Evolutionary conservation across 2,113 vertebrate genomes (phyloP).

Genomic region (Theristicus caerulescens): DNA sequence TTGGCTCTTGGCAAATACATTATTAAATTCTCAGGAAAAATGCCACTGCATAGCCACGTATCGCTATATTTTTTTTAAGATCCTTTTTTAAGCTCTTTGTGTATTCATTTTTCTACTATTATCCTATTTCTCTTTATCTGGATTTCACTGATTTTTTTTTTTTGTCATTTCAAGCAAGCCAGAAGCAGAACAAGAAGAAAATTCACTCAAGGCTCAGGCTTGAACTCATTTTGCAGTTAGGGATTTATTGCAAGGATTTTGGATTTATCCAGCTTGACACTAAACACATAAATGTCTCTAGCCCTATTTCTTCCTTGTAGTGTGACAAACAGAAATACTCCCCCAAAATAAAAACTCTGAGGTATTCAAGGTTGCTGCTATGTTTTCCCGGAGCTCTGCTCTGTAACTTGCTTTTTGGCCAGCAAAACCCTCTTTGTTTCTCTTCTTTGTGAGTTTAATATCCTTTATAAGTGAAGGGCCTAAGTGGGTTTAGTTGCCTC

Average conservation of each 20-base stretch:
- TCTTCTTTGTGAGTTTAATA: not conserved
- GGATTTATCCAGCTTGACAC: constrained; percentile 14
- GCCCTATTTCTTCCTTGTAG: not conserved
- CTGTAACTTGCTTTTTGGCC: not conserved
- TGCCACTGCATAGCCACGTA: not conserved
- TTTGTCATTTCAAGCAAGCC: not conserved
- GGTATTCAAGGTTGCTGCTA: not conserved
- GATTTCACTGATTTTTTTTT: not conserved
- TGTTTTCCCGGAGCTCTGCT: not conserved
- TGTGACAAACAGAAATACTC: not conserved
- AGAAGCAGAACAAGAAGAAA: not conserved
- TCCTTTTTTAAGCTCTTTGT: not conserved
- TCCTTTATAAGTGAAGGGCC: not conserved
- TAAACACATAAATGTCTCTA: not conserved
- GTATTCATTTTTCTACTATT: not conserved
- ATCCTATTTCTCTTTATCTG: not conserved
- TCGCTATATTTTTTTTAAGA: not conserved
- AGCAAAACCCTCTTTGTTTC: not conserved
- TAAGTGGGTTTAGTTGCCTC: not conserved
- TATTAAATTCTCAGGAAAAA: not conserved
- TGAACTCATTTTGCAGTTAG: constrained; percentile 16
- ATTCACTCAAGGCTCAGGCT: not conserved
- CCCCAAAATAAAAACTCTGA: not conserved
- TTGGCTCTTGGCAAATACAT: not conserved
- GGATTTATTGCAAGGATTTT: constrained; percentile 11